Evolutionary conservation across 1,140 invertebrate genomes (phyloP), one percentile per base, ranked within the genome.

Genomic region (Alviniconcha marisindica): DNA sequence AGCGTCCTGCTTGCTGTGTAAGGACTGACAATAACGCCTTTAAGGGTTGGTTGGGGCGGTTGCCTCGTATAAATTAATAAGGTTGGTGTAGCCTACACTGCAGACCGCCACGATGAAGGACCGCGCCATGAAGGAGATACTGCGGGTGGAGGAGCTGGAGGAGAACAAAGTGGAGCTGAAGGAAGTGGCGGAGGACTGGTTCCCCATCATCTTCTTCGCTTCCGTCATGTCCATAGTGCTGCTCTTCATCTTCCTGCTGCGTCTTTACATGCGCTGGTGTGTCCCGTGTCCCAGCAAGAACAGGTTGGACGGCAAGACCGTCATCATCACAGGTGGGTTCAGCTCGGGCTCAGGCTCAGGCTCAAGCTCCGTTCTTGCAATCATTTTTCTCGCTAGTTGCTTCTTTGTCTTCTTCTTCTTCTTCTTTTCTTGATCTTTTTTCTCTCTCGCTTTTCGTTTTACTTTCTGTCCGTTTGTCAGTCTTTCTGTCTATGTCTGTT

Each of bases 241-340:
- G 28, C 82, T 89, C n/a, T 74, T 86, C 21, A 54, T 91, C 31
- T 88, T 91, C 69, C 81, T 90, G 14, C 36, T 89, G 10, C 66
- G 91, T 18, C 83, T 90, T 44, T 91, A 90, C 81, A 85, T 90
- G 42, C 81, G 89, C 21, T 90, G 88, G 87, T 80, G 81, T 3
- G 88, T 88, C 0, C 24, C 77, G 14, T 89, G 87, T 69, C 87
- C 87, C 7, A 88, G 87, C 77, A 81, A 88, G 60, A 89, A 90
- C 48, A 82, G 86, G 0, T 69, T 91, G 40, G 89, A 90, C 31
- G 91, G 89, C n/a, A 91, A 91, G 82, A 91, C 91, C 14, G 88
- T 91, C 36, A 79, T 91, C 18, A 88, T 91, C 31, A 91, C 91
- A 85, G 91, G 91, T 91, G 80, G 82, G 81, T 48, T 5, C n/a